phyloP scores from a whole-genome alignment of 2,113 vertebrate genomes.

The Oxygymnocypris stewartii region DNA sequence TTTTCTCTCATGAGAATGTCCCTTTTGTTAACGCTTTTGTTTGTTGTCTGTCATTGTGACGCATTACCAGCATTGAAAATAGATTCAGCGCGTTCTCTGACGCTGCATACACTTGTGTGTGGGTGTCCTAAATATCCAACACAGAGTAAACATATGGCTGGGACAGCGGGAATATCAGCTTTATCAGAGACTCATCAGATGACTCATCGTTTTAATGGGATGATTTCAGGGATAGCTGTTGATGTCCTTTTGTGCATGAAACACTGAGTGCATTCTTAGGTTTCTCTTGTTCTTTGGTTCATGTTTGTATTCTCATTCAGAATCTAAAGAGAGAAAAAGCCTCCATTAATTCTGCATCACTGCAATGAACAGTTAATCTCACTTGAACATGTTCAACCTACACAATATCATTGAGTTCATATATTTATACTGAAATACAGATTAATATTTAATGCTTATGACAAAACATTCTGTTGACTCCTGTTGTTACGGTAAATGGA shows the following conservation, averaged over 20 bases:
- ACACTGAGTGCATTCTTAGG: background rate
- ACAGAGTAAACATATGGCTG: conserved; percentile 55
- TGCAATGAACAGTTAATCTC: background rate
- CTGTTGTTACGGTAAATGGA: background rate
- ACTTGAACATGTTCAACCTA: background rate
- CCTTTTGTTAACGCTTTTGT: background rate
- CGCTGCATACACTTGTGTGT: background rate
- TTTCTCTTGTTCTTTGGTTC: background rate
- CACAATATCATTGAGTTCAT: background rate
- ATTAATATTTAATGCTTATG: conserved; percentile 16
- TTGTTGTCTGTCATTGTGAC: background rate
- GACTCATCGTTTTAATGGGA: conserved; percentile 69
- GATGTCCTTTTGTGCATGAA: conserved; percentile 16
- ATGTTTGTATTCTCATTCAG: background rate
- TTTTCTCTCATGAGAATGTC: background rate
- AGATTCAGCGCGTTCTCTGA: background rate
- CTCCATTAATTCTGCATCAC: background rate
- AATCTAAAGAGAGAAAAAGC: background rate
- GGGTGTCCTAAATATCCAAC: background rate
- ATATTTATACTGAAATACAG: background rate
- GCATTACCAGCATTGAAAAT: background rate
- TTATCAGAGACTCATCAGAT: conserved; percentile 42
- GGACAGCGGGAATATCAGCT: conserved; percentile 59
- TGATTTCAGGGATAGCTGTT: conserved; percentile 55
- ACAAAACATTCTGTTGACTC: background rate